A percentile compares a stretch with the other conserved stretches of the same genome.
These are phyloP conservation scores for Mesembrinibis cayennensis DNA, from an alignment of 2,113 vertebrate genomes.

Conservation along the genomic window DNA sequence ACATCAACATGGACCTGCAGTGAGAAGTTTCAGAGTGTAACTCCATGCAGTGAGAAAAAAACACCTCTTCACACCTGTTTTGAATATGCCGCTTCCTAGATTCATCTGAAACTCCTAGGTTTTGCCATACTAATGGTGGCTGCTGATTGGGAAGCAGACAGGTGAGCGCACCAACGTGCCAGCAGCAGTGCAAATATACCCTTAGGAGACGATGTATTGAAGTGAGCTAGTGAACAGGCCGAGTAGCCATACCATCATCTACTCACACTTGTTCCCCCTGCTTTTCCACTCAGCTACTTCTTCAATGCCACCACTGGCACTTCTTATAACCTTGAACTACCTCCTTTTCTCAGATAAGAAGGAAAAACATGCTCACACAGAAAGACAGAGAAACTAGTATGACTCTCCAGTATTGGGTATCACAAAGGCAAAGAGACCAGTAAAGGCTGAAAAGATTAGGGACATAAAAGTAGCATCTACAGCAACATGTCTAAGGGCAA, in stretches of 20 bases:
- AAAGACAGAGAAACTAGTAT: neutral
- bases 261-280: neutral
- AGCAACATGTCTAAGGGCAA: neutral
- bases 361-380: neutral
- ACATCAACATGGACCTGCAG: rapidly evolving
- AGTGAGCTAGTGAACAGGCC: neutral
- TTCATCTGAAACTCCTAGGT: neutral
- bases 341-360: neutral
- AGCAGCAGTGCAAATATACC: neutral
- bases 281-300: neutral
- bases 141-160: neutral
- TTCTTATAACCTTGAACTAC: neutral
- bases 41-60: neutral
- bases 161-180: neutral
- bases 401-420: neutral
- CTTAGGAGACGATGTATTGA: neutral
- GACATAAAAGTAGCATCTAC: neutral
- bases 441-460: neutral
- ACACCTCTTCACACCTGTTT: neutral
- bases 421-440: neutral
- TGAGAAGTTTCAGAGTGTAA: neutral
- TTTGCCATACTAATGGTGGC: neutral
- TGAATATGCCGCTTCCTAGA: neutral
- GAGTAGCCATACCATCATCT: neutral
- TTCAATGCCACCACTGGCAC: neutral